Conservation (phyloP, 2,888 invertebrate species). For the Ashinkailepas kermadecensis region DNA sequence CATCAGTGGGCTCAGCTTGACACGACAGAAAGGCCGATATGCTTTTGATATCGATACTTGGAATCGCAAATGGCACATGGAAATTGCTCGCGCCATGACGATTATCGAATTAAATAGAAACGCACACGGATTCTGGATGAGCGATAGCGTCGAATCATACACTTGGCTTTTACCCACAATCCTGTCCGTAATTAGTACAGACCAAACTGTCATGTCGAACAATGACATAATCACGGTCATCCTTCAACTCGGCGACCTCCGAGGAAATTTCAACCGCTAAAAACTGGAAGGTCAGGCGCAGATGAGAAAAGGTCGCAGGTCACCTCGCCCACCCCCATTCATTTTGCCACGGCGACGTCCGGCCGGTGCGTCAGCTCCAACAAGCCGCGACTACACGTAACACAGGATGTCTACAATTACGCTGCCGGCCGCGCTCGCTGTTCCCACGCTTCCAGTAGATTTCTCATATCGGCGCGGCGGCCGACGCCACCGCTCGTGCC, state of each 20-base stretch:
- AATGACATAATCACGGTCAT: conserved; percentile 5
- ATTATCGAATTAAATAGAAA: not conserved
- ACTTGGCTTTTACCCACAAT: not conserved
- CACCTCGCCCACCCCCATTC: not conserved
- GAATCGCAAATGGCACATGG: not conserved
- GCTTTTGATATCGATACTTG: not conserved
- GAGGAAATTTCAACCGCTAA: conserved; percentile 3
- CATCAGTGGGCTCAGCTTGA: no score
- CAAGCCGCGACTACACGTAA: not conserved
- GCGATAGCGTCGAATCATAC: not conserved
- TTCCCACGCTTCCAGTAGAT: not conserved
- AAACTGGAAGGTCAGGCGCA: conserved; percentile 1
- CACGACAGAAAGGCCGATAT: not conserved
- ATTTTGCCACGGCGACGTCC: not conserved
- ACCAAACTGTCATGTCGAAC: conserved; percentile 13
- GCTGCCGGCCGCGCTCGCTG: not conserved
- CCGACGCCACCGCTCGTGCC: not conserved
- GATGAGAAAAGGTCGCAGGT: not conserved
- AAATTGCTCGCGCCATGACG: not conserved
- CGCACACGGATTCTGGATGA: not conserved
- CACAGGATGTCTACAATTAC: conserved; percentile 18
- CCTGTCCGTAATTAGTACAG: not conserved
- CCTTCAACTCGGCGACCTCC: not conserved
- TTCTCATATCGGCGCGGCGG: conserved; percentile 4
- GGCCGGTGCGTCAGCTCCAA: not conserved